phyloP scores from a whole-genome alignment of 2,888 invertebrate species.

The Trileptium ribeirensis region DNA sequence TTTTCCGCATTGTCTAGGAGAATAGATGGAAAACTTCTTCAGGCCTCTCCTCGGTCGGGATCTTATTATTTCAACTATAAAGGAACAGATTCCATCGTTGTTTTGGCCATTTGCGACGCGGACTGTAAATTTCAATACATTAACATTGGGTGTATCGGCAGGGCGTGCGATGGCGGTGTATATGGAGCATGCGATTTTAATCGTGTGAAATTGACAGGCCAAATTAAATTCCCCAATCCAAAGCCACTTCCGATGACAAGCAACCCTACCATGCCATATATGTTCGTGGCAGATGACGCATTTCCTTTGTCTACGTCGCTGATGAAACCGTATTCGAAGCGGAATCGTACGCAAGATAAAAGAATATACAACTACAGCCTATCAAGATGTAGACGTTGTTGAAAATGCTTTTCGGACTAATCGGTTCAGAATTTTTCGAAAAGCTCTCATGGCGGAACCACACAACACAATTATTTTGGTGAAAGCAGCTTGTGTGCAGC shows the following conservation, averaged over 20 bases:
- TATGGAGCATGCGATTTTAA: no score
- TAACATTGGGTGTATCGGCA: slow-evolving; percentile 48
- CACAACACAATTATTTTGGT: no score
- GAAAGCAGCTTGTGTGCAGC: no score
- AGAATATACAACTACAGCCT: slow-evolving; percentile 27
- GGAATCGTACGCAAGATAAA: slow-evolving; percentile 9
- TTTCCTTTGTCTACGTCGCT: slow-evolving; percentile 39
- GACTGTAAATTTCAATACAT: slow-evolving; percentile 50
- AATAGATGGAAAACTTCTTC: slow-evolving; percentile 47
- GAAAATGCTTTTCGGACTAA: no score
- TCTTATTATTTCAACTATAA: slow-evolving; percentile 47
- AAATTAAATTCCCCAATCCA: no score
- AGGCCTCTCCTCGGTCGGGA: slow-evolving; percentile 41
- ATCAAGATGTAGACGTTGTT: no score
- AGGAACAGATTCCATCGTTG: slow-evolving; percentile 43
- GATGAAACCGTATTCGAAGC: slow-evolving; percentile 34
- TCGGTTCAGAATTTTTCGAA: no score
- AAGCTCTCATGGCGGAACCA: no score
- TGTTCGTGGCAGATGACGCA: slow-evolving; percentile 41
- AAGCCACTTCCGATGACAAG: no score
- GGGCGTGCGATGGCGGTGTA: slow-evolving; percentile 47
- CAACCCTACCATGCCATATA: no score
- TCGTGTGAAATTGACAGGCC: no score
- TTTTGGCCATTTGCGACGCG: slow-evolving; percentile 51
- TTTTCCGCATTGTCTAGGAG: slow-evolving; percentile 48